Evolutionary conservation across 2,797 vertebrate genomes (phyloP), one percentile per base, ranked within the genome.

Genomic region (Sitta carolinensis): DNA sequence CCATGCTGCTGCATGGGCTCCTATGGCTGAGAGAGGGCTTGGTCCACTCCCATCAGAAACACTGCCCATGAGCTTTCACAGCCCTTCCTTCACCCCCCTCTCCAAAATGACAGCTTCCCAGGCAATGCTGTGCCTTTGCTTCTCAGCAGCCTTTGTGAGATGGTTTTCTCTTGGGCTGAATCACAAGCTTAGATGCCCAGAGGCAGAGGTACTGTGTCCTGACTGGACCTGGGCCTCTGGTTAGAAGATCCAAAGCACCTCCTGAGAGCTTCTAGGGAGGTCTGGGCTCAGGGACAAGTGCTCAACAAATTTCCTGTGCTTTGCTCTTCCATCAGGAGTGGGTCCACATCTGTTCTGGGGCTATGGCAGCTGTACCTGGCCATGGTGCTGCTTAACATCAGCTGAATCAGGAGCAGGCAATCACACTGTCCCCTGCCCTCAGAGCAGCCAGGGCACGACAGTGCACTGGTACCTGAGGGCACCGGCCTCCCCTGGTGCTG

Each of bases 1-100:
- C 38, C 61, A 32, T 1, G 2, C 18, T 29, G 26, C 67, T 73
- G 20, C 51, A 42, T 0, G 0, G 45, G 36, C 30, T 91, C 15
- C 57, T 76, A 13, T 5, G 48, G 23, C 34, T 75, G 34, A 82
- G 40, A 66, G 17, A 57, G 25, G 22, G 20, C 13, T 82, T 75
- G 45, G 30, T 48, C 25, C 1, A 1, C 16, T n/a, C 25, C 51
- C 80, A 58, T 40, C 42, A 48, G 40, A 54, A 27, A 34, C 20
- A 8, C 4, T 27, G 48, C 83, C 50, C 29, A 2, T 10, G 11
- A 83, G 32, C 4, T 29, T 21, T 91, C n/a, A 51, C 20, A 79
- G 48, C 40, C 34, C 21, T 85, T 79, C 63, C 36, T 47, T 52
- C 79, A 43, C 13, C 10, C 20, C 9, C 8, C 6, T 22, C 34